Base-by-base conservation (phyloP, 2,113 vertebrate species). In the Caretta caretta region DNA sequence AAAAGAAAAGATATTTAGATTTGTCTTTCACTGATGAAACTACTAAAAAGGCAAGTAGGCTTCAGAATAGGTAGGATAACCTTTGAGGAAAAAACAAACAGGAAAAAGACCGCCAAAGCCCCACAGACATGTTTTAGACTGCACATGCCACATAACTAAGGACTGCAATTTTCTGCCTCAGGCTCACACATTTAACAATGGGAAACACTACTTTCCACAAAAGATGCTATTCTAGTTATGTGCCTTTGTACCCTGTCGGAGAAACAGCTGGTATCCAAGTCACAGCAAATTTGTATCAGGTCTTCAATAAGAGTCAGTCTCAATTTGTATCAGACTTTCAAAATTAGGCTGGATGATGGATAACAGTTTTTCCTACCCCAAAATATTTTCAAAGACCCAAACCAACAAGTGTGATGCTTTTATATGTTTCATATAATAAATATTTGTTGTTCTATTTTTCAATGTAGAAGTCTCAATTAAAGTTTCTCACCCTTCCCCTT, bases 281-380 rank as follows among this genome's bases (percentile, higher is more conserved):
- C 98, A 98, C 96, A 98, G 96, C 95, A 98, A 96, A 98, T 98
- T 98, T 98, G 94, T 97, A 96, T 98, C 94, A 97, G 91, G 89
- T 88, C 97, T 97, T 95, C 92, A 94, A 96, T 92, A 98, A 97
- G 95, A 97, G 97, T 98, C 98, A 98, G 93, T 92, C 94, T 95
- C 83, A 89, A 95, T 98, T 98, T 98, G 96, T 96, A 98, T 98
- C 97, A 97, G 97, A 93, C 95, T 97, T 96, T 95, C 92, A 81
- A 95, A 98, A 56, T 92, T 91, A 92, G 94, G 49, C 96, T 93
- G 89, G 88, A 84, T 98, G 98, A 98, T 96, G 93, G 96, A 96
- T 96, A 94, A 83, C 95, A 96, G 85, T 72, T 96, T 96, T 95
- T 48, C 51, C 1, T 42, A 92, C 75, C 86, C 72, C 49, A 83